A percentile compares a stretch with the other conserved stretches of the same genome.
Evolutionary conservation across 2,888 invertebrate species (phyloP).

Genomic region (Cepaea hortensis): DNA sequence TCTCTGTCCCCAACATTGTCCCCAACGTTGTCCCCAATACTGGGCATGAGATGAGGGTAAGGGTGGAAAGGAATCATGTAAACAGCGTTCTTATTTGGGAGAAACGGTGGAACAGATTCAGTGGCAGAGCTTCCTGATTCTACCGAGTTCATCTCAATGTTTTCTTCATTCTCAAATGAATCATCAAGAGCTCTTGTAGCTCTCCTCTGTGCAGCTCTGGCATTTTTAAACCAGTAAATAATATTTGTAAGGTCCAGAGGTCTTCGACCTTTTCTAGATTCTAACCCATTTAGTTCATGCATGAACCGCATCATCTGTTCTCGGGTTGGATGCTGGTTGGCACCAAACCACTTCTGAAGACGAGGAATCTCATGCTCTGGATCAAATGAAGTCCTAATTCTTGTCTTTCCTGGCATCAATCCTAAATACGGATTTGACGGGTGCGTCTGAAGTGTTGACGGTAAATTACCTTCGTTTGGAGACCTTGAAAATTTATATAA

Average conservation of each 20-base stretch:
- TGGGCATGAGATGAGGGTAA: slow-evolving; percentile 48
- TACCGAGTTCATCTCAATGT: slow-evolving; percentile 54
- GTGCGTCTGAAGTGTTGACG: slow-evolving; percentile 41
- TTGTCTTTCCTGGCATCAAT: slow-evolving; percentile 70
- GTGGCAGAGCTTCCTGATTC: slow-evolving; percentile 22
- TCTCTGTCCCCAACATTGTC: slow-evolving; percentile 17
- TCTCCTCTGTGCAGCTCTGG: slow-evolving; percentile 94
- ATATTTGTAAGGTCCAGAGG: slow-evolving; percentile 96
- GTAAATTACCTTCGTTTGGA: slow-evolving; percentile 38
- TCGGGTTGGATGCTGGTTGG: slow-evolving; percentile 96
- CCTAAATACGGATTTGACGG: slow-evolving; percentile 39
- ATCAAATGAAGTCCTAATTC: slow-evolving; percentile 97
- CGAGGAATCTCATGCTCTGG: slow-evolving; percentile 97
- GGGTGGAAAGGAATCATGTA: slow-evolving; percentile 72
- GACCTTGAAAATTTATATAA: slow-evolving; percentile 17
- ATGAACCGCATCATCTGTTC: slow-evolving; percentile 98
- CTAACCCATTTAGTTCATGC: slow-evolving; percentile 92
- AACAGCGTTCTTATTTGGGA: slow-evolving; percentile 74
- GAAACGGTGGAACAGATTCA: slow-evolving; percentile 60
- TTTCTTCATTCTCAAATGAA: slow-evolving; percentile 67
- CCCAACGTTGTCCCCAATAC: slow-evolving; percentile 48
- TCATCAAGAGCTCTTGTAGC: slow-evolving; percentile 78
- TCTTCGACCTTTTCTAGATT: slow-evolving; percentile 89
- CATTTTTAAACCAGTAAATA: slow-evolving; percentile 92
- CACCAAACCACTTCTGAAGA: slow-evolving; percentile 96